Evolutionary conservation across 2,113 vertebrate species (phyloP), one percentile per base, ranked within the genome.

Genomic region (Seriola aureovittata): DNA sequence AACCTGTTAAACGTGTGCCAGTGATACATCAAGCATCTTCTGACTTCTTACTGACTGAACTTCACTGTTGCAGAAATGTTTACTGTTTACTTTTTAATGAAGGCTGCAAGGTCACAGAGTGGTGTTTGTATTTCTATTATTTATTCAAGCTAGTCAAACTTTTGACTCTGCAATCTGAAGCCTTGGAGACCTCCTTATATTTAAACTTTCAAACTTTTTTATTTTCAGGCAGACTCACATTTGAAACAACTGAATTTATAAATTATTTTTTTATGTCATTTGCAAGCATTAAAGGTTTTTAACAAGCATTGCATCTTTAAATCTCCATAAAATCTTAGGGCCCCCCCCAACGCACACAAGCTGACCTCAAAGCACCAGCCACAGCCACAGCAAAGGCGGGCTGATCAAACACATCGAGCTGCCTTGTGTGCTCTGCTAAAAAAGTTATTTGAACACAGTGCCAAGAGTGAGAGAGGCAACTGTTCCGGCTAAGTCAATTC

Each of bases 71-170:
- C 36, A 55, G 44, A 85, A 84, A 79, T 71, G 32, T 89, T 84
- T 81, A 52, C 77, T 71, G 42, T 76, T 86, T 69, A 86, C 62
- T 85, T 86, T 85, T 88, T 87, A 87, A 84, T 80, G 80, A 89
- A 63, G 55, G 52, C 58, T 64, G 36, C 29, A 52, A 80, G 82
- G 86, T 87, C 88, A 78, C 21, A 0, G 0, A 29, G 36, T 34
- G 17, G n/a, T 71, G 65, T 60, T 63, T 57, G 34, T n/a, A 19
- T 70, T 34, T 42, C 54, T 54, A 34, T 75, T 52, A 78, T 78
- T 78, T 69, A 85, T 83, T 76, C 32, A 78, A 75, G 69, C 34
- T 34, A 65, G 57, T 77, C 63, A 77, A 60, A 87, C 23, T 67
- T 50, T 16, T 71, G 48, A 69, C 71, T 70, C 8, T 60, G 7